These are phyloP conservation scores for Fulmarus glacialis DNA, from an alignment of 2,113 vertebrate genomes.

Conservation along the genomic window DNA sequence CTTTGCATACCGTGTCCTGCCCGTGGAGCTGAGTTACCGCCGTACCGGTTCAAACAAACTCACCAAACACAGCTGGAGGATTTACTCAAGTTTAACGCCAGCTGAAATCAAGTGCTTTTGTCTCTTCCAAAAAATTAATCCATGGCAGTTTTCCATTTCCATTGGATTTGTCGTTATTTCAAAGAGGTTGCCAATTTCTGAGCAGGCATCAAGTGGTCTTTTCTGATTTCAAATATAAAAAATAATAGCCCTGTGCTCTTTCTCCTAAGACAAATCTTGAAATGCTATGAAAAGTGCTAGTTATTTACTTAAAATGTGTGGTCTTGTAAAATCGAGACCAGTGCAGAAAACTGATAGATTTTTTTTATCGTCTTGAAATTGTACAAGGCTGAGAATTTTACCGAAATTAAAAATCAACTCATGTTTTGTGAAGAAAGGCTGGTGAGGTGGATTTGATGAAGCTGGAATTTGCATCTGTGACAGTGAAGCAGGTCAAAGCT, in stretches of 20 bases:
- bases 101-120: neutral
- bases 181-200: neutral
- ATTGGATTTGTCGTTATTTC: neutral
- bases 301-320: neutral
- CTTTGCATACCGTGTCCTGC: neutral
- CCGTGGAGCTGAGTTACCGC: neutral
- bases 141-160: neutral
- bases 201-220: neutral
- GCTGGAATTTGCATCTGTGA: neutral
- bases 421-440: neutral
- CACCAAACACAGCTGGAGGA: neutral
- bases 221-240: neutral
- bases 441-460: neutral
- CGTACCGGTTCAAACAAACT: neutral
- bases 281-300: neutral
- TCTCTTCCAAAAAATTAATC: neutral
- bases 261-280: neutral
- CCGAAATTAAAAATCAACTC: neutral
- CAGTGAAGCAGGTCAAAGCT: neutral
- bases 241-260: neutral
- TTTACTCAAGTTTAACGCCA: neutral
- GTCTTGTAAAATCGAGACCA: neutral
- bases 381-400: neutral
- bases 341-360: neutral
- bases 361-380: neutral